Conservation (phyloP, 1,140 invertebrate genomes). For the Orchestia grillus region DNA sequence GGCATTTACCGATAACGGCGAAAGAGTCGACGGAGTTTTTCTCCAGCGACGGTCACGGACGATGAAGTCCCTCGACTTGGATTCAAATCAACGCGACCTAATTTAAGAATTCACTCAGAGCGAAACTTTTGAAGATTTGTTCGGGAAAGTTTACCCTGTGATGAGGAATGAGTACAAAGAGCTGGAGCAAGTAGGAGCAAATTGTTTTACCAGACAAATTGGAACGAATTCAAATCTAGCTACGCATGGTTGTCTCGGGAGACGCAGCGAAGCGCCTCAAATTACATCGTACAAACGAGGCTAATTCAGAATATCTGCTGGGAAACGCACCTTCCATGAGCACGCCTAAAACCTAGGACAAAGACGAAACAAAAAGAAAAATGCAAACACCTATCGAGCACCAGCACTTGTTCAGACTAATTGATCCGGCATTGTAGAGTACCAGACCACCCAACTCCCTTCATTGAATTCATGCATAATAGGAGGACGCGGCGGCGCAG, state of each 20-base stretch:
- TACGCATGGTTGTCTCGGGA: no score
- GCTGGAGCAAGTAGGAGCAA: neutral
- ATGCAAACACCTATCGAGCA: no score
- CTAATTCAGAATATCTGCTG: no score
- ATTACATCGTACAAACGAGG: no score
- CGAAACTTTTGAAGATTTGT: constrained; percentile 28
- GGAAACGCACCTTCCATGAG: no score
- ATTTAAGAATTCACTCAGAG: neutral
- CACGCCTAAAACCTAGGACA: no score
- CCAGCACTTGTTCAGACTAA: neutral
- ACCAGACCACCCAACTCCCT: neutral
- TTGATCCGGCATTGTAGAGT: neutral
- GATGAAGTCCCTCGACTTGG: neutral
- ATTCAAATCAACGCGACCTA: neutral
- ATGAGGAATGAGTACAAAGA: neutral
- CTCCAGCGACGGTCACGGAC: neutral
- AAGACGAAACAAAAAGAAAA: no score
- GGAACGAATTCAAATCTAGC: neutral
- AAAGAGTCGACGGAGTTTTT: neutral
- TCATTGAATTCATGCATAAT: neutral
- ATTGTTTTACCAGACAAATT: neutral
- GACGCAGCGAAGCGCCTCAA: no score
- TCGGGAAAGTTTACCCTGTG: neutral
- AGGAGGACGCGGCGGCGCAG: neutral
- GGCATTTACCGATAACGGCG: neutral